Base-by-base conservation (phyloP, 2,797 vertebrate species). In the Centropyge bicolor region DNA sequence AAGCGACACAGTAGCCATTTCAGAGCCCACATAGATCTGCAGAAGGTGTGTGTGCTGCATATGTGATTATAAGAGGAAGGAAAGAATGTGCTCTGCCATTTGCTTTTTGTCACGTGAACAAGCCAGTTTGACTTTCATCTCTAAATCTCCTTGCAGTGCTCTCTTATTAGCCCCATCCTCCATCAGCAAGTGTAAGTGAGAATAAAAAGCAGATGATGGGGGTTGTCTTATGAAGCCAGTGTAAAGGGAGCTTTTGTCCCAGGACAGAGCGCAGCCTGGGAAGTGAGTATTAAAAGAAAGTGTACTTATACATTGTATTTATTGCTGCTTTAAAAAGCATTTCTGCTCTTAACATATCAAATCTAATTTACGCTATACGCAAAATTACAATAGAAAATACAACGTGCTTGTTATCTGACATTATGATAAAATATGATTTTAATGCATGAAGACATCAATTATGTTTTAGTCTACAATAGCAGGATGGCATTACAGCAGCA, bases 391-490 rank as follows among this genome's bases (percentile, higher is more conserved):
- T 16, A 45, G 6, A 78, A 70, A 79, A 56, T 31, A 61, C 6
- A 52, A 20, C 16, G 69, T 24, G 43, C 45, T 82, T 76, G 1
- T 57, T 82, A 55, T 80, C n/a, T 74, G 80, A 72, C 71, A 48
- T 43, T 36, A 22, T 85, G 66, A 86, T 87, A 65, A 71, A 83
- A 87, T 71, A 1, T 45, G 62, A 84, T 82, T 79, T 80, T 55
- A 74, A 88, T 84, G 83, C 78, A 77, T 84, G 64, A 76, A 82
- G 77, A 86, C 88, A 89, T 91, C 85, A 89, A 88, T 88, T 82
- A 84, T 76, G 60, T 70, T 86, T 79, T 64, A 64, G 72, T 82
- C 67, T 57, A 80, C 57, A 80, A 63, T 77, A 74, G 72, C 72
- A 68, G 69, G 79, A 70, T 81, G 71, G 73, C 76, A 78, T 83